Evolutionary conservation across 2,113 vertebrate genomes (phyloP).

Genomic region (zebrafish (Danio rerio)): GRCz12tu NC_133196.1:4183501-4184000

Average conservation of each 20-base stretch:
- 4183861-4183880: too few relatives aligned
- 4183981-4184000: constrained; percentile 66
- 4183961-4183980: constrained; percentile 39
- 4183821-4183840: background rate
- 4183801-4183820: too few relatives aligned
- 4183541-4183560: background rate
- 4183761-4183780: background rate
- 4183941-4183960: constrained; percentile 10
- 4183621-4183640: too few relatives aligned
- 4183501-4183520: background rate
- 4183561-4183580: background rate
- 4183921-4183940: background rate
- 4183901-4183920: background rate
- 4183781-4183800: background rate
- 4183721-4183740: too few relatives aligned
- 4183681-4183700: too few relatives aligned
- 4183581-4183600: background rate
- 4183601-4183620: too few relatives aligned
- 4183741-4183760: too few relatives aligned
- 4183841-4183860: too few relatives aligned
- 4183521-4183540: background rate
- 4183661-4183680: too few relatives aligned
- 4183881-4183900: background rate
- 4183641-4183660: too few relatives aligned
- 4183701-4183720: too few relatives aligned